Evolutionary conservation across 2,113 vertebrate species (phyloP), one percentile per base, ranked within the genome.

Genomic region (Eptesicus fuscus): DNA sequence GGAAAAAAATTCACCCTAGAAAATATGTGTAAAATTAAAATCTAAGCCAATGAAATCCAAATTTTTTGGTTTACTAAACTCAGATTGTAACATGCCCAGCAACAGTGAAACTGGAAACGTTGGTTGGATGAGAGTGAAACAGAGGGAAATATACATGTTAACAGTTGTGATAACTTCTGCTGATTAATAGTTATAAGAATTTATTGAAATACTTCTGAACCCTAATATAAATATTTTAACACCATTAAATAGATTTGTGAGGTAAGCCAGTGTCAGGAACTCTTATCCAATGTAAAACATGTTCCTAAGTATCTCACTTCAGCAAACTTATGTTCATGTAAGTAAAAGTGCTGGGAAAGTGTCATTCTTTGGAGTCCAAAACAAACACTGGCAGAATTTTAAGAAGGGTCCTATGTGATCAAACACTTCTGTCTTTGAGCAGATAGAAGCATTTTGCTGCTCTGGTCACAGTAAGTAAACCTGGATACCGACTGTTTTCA

Each of bases 331-430:
- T 20, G 74, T 84, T 88, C 53, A 88, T 91, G 74, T 88, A 95
- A 91, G 65, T 93, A 47, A 95, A 95, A 88, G 88, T 91, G 65
- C 71, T 74, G 35, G 59, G 44, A 80, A 94, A 90, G 76, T 63
- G 17, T 76, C 63, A 22, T 65, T 82, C 88, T 69, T 89, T 93
- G 20, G 49, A 74, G 25, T 63, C 69, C 40, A 59, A 95, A 87
- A 74, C 25, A 95, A 87, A 93, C 28, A 53, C 25, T 74, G 82
- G 53, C 79, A 67, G 82, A 23, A 84, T 90, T 92, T 79, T 84
- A 86, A 89, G 47, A 56, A 70, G 30, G 20, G 14, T 53, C 42
- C n/a, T 86, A 49, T 28, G 51, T 79, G 71, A 90, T 73, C 32
- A 65, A 56, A 87, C 37, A 16, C 77, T 37, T 83, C 17, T 4